A percentile compares a stretch with the other conserved stretches of the same genome.
phyloP scores from a whole-genome alignment of 1,140 invertebrate genomes.

The Drosophila parabipectinata region DNA sequence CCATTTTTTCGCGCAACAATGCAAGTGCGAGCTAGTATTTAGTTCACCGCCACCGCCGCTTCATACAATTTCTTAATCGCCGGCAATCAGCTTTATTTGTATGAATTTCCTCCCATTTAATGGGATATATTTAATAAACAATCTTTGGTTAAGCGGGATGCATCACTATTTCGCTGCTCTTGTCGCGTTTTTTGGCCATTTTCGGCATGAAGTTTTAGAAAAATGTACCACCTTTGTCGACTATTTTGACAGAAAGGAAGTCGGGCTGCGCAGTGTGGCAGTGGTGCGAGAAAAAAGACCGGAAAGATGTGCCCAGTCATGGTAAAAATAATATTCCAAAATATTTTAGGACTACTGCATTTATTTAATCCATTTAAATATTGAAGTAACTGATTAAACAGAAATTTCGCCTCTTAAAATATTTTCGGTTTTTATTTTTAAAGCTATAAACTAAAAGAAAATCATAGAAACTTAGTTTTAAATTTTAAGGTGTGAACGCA shows the following conservation, averaged over 20 bases:
- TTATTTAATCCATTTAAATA: not conserved
- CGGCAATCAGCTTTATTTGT: constrained; percentile 39
- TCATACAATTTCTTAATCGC: constrained; percentile 42
- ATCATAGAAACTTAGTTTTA: not conserved
- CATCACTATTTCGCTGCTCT: constrained; percentile 49
- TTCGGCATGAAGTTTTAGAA: constrained; percentile 37
- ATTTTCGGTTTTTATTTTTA: not conserved
- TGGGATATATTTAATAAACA: constrained; percentile 3
- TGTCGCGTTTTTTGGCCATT: constrained; percentile 48
- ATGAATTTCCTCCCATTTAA: constrained; percentile 6
- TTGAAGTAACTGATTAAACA: not conserved
- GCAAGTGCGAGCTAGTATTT: constrained; percentile 6
- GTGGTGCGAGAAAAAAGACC: constrained; percentile 22
- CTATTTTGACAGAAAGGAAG: constrained; percentile 84
- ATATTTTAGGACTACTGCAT: not conserved
- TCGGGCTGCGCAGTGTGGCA: constrained; percentile 32
- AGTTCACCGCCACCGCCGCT: constrained; percentile 7
- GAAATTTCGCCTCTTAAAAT: not conserved
- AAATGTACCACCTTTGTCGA: constrained; percentile 81
- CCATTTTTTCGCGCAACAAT: constrained; percentile 8
- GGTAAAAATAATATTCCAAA: not conserved
- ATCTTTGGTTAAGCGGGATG: not conserved
- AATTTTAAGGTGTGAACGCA: not conserved
- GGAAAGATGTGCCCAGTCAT: not conserved
- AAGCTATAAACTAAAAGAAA: not conserved